Evolutionary conservation across 2,888 invertebrate genomes (phyloP).

Genomic region (Odontocolon sp.): DNA sequence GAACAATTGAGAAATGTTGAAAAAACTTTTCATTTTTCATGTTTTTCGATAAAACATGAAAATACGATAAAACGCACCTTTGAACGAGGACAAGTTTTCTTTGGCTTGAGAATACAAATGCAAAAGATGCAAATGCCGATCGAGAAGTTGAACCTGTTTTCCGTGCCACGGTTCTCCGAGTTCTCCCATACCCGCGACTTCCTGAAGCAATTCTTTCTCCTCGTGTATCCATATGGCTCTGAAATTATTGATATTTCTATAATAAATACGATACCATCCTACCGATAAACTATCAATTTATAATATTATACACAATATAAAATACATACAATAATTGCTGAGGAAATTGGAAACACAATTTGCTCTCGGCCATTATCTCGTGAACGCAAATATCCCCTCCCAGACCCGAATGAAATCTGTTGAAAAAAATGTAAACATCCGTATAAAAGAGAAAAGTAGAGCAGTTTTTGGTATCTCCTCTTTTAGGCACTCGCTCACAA

Average conservation of each 20-base stretch:
- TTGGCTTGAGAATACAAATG: conserved; percentile 93
- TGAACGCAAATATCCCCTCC: conserved; percentile 96
- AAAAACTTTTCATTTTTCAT: no score
- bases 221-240: conserved; percentile 95
- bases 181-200: conserved; percentile 94
- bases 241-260: conserved; percentile 29
- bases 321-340: conserved; percentile 91
- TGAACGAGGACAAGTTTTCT: conserved; percentile 87
- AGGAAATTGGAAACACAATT: conserved; percentile 92
- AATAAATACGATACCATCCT: not conserved
- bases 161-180: conserved; percentile 92
- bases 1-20: no score
- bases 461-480: no score
- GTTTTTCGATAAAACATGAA: no score
- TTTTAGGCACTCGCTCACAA: no score
- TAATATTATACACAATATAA: not conserved
- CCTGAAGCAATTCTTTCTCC: conserved; percentile 93
- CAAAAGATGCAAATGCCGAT: conserved; percentile 91
- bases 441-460: not conserved
- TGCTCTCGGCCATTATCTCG: conserved; percentile 96
- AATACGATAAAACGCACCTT: conserved; percentile 79
- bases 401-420: conserved; percentile 94
- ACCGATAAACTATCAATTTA: not conserved
- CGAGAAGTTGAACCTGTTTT: conserved; percentile 90
- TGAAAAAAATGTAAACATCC: conserved; percentile 72